These are phyloP conservation scores for Centruroides sculpturatus DNA, from an alignment of 1,140 invertebrate genomes.

Conservation along the genomic window DNA sequence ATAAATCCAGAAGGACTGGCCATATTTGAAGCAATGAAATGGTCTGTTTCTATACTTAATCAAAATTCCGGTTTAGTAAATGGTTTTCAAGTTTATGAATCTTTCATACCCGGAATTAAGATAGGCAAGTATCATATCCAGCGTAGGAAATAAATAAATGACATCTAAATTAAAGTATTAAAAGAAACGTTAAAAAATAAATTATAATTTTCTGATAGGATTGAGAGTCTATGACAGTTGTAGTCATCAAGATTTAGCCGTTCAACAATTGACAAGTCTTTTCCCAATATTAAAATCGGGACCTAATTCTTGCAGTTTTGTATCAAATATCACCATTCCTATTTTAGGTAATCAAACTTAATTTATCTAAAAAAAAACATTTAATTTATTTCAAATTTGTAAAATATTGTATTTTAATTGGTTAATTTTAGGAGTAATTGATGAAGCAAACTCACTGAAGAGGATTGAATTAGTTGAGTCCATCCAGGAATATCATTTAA, in stretches of 20 bases:
- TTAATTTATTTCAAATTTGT: too few relatives aligned
- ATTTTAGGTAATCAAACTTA: too few relatives aligned
- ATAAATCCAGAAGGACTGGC: conserved; percentile 18
- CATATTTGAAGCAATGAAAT: conserved; percentile 20
- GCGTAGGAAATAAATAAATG: too few relatives aligned
- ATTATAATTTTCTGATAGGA: conserved; percentile 4
- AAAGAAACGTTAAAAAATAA: too few relatives aligned
- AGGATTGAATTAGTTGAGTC: too few relatives aligned
- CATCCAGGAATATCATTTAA: too few relatives aligned
- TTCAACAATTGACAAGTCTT: conserved; percentile 11
- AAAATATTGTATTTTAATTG: too few relatives aligned
- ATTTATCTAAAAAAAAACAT: too few relatives aligned
- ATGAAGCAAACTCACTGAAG: too few relatives aligned
- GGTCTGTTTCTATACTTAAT: conserved; percentile 15
- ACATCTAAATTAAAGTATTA: too few relatives aligned
- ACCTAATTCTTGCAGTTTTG: neutral
- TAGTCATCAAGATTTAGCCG: conserved; percentile 12
- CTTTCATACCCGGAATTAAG: conserved; percentile 11
- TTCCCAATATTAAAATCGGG: conserved; percentile 14
- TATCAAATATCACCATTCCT: too few relatives aligned
- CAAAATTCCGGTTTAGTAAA: conserved; percentile 3
- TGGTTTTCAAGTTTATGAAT: conserved; percentile 1
- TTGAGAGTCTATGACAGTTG: conserved; percentile 19
- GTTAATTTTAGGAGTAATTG: too few relatives aligned
- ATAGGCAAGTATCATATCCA: conserved; percentile 2